phyloP scores from a whole-genome alignment of 1,140 invertebrate genomes.

The Drosophila malerkotliana region DNA sequence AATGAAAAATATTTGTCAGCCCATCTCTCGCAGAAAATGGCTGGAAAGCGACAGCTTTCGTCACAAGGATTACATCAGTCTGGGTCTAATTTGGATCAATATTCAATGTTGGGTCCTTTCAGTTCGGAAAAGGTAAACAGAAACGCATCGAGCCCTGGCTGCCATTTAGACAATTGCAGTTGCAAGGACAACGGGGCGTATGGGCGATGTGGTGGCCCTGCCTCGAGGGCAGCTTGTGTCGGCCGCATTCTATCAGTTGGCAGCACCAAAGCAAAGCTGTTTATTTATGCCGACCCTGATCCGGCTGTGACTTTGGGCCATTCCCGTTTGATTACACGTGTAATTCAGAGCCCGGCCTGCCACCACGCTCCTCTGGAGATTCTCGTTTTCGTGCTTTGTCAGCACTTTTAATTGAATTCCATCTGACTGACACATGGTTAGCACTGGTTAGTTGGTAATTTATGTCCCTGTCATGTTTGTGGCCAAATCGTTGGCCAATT shows the following conservation, averaged over 20 bases:
- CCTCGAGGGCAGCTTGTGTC: constrained; percentile 1
- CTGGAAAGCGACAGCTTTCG: constrained; percentile 19
- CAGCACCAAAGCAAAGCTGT: constrained; percentile 39
- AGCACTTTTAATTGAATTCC: constrained; percentile 68
- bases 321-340: constrained; percentile 61
- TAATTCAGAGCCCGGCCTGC: constrained; percentile 51
- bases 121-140: not conserved
- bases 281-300: constrained; percentile 55
- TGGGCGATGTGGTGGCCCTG: constrained; percentile 23
- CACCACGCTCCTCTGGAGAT: not conserved
- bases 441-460: constrained; percentile 56
- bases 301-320: constrained; percentile 36
- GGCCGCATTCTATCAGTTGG: constrained; percentile 2
- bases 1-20: constrained; percentile 64
- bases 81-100: not conserved
- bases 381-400: constrained; percentile 8
- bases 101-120: not conserved
- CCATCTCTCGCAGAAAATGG: constrained; percentile 49
- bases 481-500: constrained; percentile 49
- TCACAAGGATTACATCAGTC: constrained; percentile 33
- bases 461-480: constrained; percentile 56
- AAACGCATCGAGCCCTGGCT: not conserved
- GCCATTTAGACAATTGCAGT: constrained; percentile 35
- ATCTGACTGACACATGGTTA: constrained; percentile 42
- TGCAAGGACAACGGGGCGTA: constrained; percentile 51